Percentiles rank a stretch among this genome's conserved stretches.
phyloP scores from a whole-genome alignment of 2,113 vertebrate species.

The Haemorhous mexicanus region DNA sequence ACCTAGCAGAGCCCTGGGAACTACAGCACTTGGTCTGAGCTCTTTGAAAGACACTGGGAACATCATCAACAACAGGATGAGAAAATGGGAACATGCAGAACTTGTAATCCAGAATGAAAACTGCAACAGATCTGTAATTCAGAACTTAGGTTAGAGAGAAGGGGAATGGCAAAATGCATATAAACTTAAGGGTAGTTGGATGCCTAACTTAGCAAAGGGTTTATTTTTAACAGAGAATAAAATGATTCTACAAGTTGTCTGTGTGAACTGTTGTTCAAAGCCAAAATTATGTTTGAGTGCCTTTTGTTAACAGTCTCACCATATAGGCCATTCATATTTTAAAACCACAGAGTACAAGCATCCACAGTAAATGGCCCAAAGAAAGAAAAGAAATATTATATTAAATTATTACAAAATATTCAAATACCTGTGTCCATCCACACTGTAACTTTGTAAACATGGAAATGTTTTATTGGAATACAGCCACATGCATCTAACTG shows the following conservation, averaged over 20 bases:
- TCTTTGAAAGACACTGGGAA: not conserved
- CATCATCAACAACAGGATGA: slow-evolving; percentile 1
- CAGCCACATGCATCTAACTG: slow-evolving; percentile 81
- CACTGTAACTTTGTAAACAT: slow-evolving; percentile 63
- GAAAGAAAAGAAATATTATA: not conserved
- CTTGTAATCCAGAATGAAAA: not conserved
- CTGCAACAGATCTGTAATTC: not conserved
- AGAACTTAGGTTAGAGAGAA: not conserved
- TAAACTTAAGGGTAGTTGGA: not conserved
- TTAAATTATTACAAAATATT: not conserved
- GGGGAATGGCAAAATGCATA: not conserved
- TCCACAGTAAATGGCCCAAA: not conserved
- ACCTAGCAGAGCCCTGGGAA: not conserved
- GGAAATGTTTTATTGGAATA: slow-evolving; percentile 67
- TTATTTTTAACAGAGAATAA: not conserved
- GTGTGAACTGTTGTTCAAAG: not conserved
- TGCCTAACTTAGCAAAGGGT: not conserved
- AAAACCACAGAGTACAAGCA: not conserved
- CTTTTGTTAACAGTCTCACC: not conserved
- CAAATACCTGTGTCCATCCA: slow-evolving; percentile 69
- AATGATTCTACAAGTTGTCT: not conserved
- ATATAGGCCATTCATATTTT: not conserved
- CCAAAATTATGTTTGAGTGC: not conserved
- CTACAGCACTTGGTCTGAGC: not conserved
- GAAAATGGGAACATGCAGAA: not conserved